phyloP scores from a whole-genome alignment of 2,797 vertebrate species.

The Melanotaenia nigrans region DNA sequence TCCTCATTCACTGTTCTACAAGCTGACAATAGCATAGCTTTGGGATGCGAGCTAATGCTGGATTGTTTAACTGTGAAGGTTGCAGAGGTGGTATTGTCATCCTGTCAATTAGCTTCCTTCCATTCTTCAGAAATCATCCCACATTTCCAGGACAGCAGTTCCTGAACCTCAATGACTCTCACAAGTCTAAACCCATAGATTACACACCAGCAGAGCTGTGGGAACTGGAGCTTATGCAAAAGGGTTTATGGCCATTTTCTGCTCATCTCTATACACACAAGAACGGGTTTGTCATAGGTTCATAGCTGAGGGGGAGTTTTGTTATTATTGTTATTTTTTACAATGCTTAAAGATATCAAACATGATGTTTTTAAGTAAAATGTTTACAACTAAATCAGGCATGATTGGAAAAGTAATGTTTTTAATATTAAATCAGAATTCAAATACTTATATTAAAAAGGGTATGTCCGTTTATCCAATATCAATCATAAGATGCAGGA shows the following conservation, averaged over 20 bases:
- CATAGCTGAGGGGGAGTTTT: background rate
- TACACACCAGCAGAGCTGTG: constrained; percentile 43
- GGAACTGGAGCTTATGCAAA: constrained; percentile 46
- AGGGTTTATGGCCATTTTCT: constrained; percentile 21
- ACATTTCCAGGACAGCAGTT: constrained; percentile 66
- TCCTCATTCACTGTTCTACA: constrained; percentile 46
- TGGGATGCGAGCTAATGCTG: constrained; percentile 52
- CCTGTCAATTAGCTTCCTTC: constrained; percentile 75
- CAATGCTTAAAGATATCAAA: background rate
- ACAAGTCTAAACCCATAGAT: constrained; percentile 69
- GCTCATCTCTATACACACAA: background rate
- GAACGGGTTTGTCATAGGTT: background rate
- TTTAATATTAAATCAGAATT: background rate
- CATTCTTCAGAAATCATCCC: constrained; percentile 77
- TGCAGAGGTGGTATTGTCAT: constrained; percentile 76
- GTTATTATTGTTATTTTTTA: background rate
- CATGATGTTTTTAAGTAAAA: background rate
- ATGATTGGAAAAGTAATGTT: background rate
- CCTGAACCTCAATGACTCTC: constrained; percentile 54
- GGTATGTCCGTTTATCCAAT: background rate
- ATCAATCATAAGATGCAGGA: background rate
- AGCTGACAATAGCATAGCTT: constrained; percentile 62
- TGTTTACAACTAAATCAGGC: background rate
- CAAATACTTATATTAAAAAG: background rate
- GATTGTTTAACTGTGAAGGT: constrained; percentile 67